Evolutionary conservation across 2,113 vertebrate species (phyloP).

Genomic region (Theristicus caerulescens): DNA sequence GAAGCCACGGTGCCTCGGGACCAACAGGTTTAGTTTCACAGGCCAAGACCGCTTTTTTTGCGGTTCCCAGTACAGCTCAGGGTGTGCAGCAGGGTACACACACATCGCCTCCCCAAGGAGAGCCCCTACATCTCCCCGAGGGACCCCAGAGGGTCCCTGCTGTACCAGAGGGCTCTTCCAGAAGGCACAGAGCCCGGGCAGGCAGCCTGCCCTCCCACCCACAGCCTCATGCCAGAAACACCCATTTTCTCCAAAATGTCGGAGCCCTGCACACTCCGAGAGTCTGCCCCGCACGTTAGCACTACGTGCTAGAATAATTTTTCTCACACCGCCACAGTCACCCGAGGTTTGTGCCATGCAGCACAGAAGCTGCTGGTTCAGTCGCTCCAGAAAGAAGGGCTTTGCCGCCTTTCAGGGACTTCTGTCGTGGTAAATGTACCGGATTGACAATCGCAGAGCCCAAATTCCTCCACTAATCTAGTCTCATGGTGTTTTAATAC

Average conservation of each 20-base stretch:
- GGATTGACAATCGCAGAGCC: constrained; percentile 28
- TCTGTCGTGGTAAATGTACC: rapidly evolving
- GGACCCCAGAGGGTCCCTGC: background rate
- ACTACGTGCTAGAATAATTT: background rate
- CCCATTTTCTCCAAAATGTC: background rate
- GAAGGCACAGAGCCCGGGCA: background rate
- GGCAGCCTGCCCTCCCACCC: background rate
- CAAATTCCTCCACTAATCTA: constrained; percentile 60
- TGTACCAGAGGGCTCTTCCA: background rate
- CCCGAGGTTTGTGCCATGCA: rapidly evolving
- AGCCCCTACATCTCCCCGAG: background rate
- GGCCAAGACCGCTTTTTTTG: rapidly evolving
- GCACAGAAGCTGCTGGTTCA: background rate
- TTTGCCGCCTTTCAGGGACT: background rate
- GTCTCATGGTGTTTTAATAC: constrained; percentile 39
- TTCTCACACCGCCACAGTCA: background rate
- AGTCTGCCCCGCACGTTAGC: rapidly evolving
- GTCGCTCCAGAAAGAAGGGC: background rate
- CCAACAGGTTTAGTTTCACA: background rate
- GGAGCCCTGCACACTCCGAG: background rate
- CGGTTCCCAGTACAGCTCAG: background rate
- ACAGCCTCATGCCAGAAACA: background rate
- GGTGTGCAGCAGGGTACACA: background rate
- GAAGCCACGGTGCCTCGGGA: background rate
- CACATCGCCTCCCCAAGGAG: no score